Evolutionary conservation across 2,113 vertebrate species (phyloP).

Genomic region (Diglossa brunneiventris): DNA sequence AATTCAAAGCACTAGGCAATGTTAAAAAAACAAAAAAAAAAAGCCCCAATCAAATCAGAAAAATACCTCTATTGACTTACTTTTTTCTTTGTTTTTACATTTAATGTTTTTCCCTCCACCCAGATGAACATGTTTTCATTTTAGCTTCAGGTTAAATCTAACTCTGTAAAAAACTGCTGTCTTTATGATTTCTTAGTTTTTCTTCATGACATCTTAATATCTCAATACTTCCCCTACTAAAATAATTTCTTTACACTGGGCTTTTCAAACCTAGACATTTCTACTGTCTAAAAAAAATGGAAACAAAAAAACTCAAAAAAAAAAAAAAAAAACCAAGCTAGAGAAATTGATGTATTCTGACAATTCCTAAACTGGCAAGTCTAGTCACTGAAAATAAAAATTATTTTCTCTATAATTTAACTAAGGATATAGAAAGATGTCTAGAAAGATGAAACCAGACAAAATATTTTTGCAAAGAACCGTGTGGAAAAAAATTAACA

Average conservation of each 20-base stretch:
- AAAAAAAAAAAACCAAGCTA: background rate
- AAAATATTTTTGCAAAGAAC: background rate
- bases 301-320: background rate
- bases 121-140: background rate
- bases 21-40: background rate
- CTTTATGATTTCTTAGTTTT: background rate
- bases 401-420: background rate
- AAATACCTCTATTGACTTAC: background rate
- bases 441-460: background rate
- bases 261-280: background rate
- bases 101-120: background rate
- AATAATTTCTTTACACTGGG: background rate
- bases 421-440: background rate
- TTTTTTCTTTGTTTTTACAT: background rate
- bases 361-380: background rate
- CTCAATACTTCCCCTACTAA: background rate
- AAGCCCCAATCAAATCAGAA: fast-evolving
- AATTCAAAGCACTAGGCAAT: background rate
- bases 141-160: background rate
- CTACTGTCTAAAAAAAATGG: background rate
- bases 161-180: background rate
- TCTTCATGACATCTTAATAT: background rate
- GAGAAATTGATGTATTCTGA: background rate
- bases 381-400: background rate
- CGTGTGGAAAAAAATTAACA: background rate